phyloP scores from a whole-genome alignment of 2,113 vertebrate species.

The Oncorhynchus tshawytscha region DNA sequence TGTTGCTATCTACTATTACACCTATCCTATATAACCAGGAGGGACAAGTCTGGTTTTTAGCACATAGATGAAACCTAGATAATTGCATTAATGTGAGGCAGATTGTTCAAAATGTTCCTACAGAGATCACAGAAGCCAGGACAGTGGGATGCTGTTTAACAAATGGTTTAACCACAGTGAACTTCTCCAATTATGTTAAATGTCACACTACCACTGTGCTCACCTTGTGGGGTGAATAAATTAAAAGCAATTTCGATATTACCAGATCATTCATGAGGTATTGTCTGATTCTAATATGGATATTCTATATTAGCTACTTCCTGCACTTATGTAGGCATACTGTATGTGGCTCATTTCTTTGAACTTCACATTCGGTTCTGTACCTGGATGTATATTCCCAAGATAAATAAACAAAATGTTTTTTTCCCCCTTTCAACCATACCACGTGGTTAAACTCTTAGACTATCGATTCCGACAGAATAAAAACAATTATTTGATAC shows the following conservation, averaged over 20 bases:
- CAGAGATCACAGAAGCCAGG: slow-evolving; percentile 38
- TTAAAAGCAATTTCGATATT: neutral
- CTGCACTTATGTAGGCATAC: too few relatives aligned
- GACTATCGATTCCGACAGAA: too few relatives aligned
- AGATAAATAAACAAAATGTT: neutral
- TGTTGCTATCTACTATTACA: neutral
- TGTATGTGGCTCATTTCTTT: too few relatives aligned
- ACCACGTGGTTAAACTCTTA: too few relatives aligned
- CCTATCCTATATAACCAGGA: neutral
- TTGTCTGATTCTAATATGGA: slow-evolving; percentile 1
- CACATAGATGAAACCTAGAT: neutral
- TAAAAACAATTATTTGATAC: too few relatives aligned
- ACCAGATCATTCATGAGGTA: neutral
- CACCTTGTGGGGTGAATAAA: neutral
- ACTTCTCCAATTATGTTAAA: slow-evolving; percentile 20
- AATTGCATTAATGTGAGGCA: slow-evolving; percentile 10
- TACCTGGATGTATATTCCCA: too few relatives aligned
- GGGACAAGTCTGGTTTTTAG: neutral
- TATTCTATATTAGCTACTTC: neutral
- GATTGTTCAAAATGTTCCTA: slow-evolving; percentile 39
- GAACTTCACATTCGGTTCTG: too few relatives aligned
- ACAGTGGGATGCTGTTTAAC: slow-evolving; percentile 25
- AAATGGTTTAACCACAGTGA: slow-evolving; percentile 29
- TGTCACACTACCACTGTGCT: neutral
- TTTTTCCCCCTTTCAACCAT: neutral